Evolutionary conservation across 64 coral and sea anemone species (phyloP), one percentile per base, ranked within the genome.

Genomic region (Trachythela sp.): DNA sequence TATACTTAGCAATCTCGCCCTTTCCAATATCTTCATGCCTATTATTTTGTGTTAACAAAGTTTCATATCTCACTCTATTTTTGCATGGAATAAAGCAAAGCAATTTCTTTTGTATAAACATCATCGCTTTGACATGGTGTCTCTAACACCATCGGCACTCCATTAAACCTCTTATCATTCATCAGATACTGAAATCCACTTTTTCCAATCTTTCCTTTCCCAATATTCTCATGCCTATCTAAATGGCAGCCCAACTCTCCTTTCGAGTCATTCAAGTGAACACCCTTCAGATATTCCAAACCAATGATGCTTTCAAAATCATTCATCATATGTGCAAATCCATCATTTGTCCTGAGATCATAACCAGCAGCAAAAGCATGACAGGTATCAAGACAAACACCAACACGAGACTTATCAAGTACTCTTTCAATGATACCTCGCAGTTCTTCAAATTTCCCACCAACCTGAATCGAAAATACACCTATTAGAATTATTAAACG

Each of bases 391-490:
- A 97, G 32, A 43, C 95, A 97, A 27, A 97, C 86, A 13, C 88
- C 95, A 49, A 97, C 71, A 32, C 95, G 88, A 4, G 92, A 92
- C 48, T 97, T 94, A 88, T 97, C 95, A 42, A 92, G 86, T 5
- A 97, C 93, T 40, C 45, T 90, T 48, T 97, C 85, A 52, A 97
- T 94, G 51, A 97, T 94, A 8, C 54, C 88, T 50, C 83, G 32
- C 1, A 97, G 60, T 48, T 97, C 95, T 89, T 97, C 91, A 94
- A 97, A 97, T 56, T 97, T 97, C 54, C 95, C 95, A 83, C 95
- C 95, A 89, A 97, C 77, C 95, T 97, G 86, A 42, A 27, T 32
- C 43, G 86, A 51, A 76, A 37, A 24, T 26, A 49, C 36, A 29
- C n/a, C n/a, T n/a, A n/a, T n/a, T n/a, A n/a, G n/a, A n/a, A n/a